A percentile compares a stretch with the other conserved stretches of the same genome.
phyloP scores from a whole-genome alignment of 35 echinoderm and acorn worm species.

The Heliocidaris erythrogramma region DNA sequence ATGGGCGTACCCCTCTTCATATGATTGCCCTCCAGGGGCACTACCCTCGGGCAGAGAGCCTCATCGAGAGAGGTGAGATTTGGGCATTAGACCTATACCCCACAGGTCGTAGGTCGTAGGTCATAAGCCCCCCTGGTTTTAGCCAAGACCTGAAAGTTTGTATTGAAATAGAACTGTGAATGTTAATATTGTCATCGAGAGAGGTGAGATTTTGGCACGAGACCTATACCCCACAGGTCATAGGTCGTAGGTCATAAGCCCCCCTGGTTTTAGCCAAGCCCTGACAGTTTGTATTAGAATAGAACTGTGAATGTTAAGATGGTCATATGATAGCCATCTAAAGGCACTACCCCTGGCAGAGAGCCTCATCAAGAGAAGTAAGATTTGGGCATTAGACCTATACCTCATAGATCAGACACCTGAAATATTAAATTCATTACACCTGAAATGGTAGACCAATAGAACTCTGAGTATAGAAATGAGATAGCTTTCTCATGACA shows the following conservation, averaged over 20 bases:
- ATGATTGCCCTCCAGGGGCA: constrained; percentile 97
- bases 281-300: not conserved
- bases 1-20: constrained; percentile 89
- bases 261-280: not conserved
- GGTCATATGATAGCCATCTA: constrained; percentile 85
- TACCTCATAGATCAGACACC: no score
- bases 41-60: constrained; percentile 81
- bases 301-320: not conserved
- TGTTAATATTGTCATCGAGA: not conserved
- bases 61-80: constrained; percentile 85
- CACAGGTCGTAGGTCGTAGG: not conserved
- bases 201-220: not conserved
- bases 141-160: not conserved
- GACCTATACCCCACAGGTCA: no score
- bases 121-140: not conserved
- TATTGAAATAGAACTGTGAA: not conserved
- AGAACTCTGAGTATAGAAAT: no score
- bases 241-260: not conserved
- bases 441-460: no score
- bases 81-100: not conserved
- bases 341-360: constrained; percentile 76
- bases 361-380: constrained; percentile 84
- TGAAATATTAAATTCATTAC: no score
- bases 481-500: no score
- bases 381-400: not conserved